Conservation (phyloP, 2,888 invertebrate genomes). For the Thalpophila matura region DNA sequence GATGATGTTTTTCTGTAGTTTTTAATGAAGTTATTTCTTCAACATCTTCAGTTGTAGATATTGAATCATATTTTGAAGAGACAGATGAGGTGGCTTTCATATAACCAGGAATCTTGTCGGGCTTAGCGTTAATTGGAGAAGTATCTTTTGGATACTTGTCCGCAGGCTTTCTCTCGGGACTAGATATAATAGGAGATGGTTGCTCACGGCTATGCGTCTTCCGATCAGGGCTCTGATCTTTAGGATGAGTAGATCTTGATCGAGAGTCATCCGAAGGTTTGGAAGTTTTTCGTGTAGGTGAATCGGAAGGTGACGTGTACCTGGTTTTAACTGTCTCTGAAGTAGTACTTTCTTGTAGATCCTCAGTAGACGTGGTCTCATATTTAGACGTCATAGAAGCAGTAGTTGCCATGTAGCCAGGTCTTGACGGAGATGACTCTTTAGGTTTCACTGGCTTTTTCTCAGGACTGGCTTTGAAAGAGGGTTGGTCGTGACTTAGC, state of each 20-base stretch:
- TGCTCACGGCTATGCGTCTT: constrained; percentile 7
- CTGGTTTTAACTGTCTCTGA: constrained; percentile 25
- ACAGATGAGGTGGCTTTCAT: constrained; percentile 37
- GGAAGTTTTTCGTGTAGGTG: constrained; percentile 31
- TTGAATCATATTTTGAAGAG: constrained; percentile 37
- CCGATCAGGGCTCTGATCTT: constrained; percentile 17
- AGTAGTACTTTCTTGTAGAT: constrained; percentile 26
- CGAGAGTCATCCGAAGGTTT: constrained; percentile 27
- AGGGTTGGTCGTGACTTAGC: not conserved
- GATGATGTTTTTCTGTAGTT: constrained; percentile 13
- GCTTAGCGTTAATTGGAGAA: constrained; percentile 39
- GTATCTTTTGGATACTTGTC: constrained; percentile 28
- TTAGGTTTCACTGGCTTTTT: constrained; percentile 30
- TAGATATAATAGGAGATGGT: constrained; percentile 24
- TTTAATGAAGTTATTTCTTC: constrained; percentile 17
- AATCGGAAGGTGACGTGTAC: constrained; percentile 22
- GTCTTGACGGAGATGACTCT: constrained; percentile 30
- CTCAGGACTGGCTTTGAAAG: constrained; percentile 10
- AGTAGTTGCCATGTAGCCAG: constrained; percentile 42
- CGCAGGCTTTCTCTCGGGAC: constrained; percentile 20
- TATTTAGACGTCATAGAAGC: constrained; percentile 46
- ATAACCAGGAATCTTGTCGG: constrained; percentile 31
- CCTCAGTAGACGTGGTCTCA: constrained; percentile 39
- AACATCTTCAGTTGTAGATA: constrained; percentile 27
- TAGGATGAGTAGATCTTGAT: not conserved